Conservation (phyloP, 2,888 invertebrate species). For the Amphipyra tragopoginis region DNA sequence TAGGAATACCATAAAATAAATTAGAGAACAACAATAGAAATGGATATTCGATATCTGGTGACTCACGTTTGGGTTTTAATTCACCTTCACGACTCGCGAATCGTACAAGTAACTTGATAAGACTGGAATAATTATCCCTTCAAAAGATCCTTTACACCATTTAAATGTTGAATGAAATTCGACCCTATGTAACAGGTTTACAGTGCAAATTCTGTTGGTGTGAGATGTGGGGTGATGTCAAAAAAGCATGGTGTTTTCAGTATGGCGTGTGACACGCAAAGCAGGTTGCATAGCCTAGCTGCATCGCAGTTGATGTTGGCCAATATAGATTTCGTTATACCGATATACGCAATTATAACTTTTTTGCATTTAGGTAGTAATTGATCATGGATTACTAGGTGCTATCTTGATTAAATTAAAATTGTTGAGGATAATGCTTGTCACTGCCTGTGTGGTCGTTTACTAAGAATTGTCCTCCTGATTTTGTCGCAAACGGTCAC, state of each 20-base stretch:
- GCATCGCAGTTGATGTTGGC: slow-evolving; percentile 77
- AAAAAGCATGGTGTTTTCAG: slow-evolving; percentile 43
- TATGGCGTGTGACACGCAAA: slow-evolving; percentile 84
- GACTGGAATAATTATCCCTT: slow-evolving; percentile 49
- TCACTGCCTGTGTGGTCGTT: slow-evolving; percentile 41
- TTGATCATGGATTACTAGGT: slow-evolving; percentile 48
- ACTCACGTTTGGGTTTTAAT: slow-evolving; percentile 74
- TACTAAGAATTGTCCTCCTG: background rate
- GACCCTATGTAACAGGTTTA: background rate
- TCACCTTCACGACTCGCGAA: slow-evolving; percentile 73
- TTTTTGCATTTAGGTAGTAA: slow-evolving; percentile 50
- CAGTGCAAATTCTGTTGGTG: slow-evolving; percentile 32
- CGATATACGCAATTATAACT: slow-evolving; percentile 76
- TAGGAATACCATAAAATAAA: slow-evolving; percentile 52
- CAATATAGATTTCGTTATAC: slow-evolving; percentile 78
- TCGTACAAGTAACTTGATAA: slow-evolving; percentile 81
- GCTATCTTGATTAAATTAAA: slow-evolving; percentile 49
- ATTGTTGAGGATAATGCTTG: slow-evolving; percentile 4
- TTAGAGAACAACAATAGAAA: slow-evolving; percentile 64
- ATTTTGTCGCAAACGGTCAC: background rate
- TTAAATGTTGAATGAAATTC: slow-evolving; percentile 20
- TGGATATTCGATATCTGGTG: slow-evolving; percentile 73
- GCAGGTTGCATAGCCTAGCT: slow-evolving; percentile 79
- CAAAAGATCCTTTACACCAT: slow-evolving; percentile 38
- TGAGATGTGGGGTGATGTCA: slow-evolving; percentile 36